Conservation (phyloP, 2,888 invertebrate genomes). For the Metopia argyrocephala region DNA sequence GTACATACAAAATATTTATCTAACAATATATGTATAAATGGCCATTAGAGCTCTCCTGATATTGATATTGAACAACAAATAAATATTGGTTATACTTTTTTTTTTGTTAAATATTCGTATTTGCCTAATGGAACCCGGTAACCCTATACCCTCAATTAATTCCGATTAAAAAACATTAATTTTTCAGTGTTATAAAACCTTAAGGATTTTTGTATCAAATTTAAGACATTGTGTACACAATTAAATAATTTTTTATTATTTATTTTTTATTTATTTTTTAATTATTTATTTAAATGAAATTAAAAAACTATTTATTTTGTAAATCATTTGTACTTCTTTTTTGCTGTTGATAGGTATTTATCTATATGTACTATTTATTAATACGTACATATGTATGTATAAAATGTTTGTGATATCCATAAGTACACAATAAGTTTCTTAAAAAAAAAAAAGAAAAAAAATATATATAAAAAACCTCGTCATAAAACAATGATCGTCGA, state of each 20-base stretch:
- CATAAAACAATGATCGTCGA: conserved; percentile 52
- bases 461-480: conserved; percentile 5
- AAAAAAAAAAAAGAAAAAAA: neutral
- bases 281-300: neutral
- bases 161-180: neutral
- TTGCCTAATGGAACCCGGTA: too few species aligned
- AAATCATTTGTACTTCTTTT: too few species aligned
- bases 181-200: neutral
- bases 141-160: neutral
- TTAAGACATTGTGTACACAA: neutral
- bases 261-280: neutral
- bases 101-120: too few species aligned
- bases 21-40: too few species aligned
- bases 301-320: neutral
- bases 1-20: too few species aligned
- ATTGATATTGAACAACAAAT: too few species aligned
- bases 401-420: neutral
- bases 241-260: neutral
- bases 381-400: too few species aligned
- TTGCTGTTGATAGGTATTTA: neutral
- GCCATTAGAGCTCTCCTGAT: too few species aligned
- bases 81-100: too few species aligned
- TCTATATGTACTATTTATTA: too few species aligned
- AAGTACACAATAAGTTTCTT: neutral
- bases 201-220: neutral